Evolutionary conservation across 2,888 invertebrate genomes (phyloP).

Genomic region (Nyleta sp.): DNA sequence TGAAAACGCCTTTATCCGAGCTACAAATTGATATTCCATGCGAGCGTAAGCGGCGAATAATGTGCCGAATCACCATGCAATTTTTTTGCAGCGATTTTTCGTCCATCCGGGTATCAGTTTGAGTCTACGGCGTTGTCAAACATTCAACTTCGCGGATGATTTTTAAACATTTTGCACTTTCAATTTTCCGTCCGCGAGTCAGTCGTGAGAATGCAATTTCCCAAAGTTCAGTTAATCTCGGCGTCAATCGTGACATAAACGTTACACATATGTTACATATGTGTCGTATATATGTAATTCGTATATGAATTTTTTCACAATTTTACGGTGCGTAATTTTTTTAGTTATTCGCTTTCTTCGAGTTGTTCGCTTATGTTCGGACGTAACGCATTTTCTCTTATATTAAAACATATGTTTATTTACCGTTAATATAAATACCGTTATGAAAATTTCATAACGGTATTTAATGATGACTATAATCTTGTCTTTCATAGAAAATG

Average conservation of each 20-base stretch:
- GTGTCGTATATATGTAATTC: no score
- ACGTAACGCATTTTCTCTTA: no score
- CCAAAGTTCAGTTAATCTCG: slow-evolving; percentile 18
- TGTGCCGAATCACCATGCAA: background rate
- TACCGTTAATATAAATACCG: no score
- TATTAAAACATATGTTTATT: no score
- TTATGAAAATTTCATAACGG: no score
- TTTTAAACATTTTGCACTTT: slow-evolving; percentile 20
- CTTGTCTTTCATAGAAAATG: no score
- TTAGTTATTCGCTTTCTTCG: no score
- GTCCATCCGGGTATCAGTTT: slow-evolving; percentile 16
- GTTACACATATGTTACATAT: no score
- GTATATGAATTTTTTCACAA: no score
- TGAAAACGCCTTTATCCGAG: slow-evolving; percentile 23
- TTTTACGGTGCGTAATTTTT: no score
- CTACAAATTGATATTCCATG: slow-evolving; percentile 25
- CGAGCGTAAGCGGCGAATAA: slow-evolving; percentile 1
- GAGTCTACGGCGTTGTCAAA: slow-evolving; percentile 10
- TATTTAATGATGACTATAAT: no score
- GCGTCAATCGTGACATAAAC: slow-evolving; percentile 2
- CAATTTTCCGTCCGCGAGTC: slow-evolving; percentile 18
- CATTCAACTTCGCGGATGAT: slow-evolving; percentile 19
- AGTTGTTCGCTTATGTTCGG: no score
- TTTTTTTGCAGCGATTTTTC: background rate
- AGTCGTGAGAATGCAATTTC: slow-evolving; percentile 20